Evolutionary conservation across 1,140 invertebrate species (phyloP).

Genomic region (Harlomillsia oculata): DNA sequence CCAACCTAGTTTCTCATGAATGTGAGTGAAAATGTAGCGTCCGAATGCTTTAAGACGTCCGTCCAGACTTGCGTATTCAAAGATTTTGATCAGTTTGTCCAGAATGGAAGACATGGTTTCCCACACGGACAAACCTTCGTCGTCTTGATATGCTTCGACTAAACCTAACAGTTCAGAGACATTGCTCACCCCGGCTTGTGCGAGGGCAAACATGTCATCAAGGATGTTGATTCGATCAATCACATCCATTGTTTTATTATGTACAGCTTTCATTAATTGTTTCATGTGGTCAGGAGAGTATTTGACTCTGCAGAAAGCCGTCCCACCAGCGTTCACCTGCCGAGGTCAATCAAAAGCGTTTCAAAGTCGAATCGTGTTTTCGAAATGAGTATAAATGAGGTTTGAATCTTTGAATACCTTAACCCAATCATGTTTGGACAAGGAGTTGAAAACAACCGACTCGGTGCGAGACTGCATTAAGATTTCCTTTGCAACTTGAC

Average conservation of each 20-base stretch:
- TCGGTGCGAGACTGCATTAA: conserved; percentile 4
- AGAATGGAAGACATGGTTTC: neutral
- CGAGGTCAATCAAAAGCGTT: neutral
- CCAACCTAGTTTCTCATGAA: conserved; percentile 12
- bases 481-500: conserved; percentile 9
- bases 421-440: neutral
- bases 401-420: neutral
- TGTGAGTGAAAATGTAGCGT: neutral
- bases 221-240: conserved; percentile 15
- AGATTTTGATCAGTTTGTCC: conserved; percentile 1
- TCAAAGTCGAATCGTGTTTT: neutral
- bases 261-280: conserved; percentile 14
- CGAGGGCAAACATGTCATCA: conserved; percentile 14
- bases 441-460: neutral
- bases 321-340: conserved; percentile 11
- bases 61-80: conserved; percentile 4
- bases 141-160: conserved; percentile 3
- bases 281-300: conserved; percentile 15
- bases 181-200: too few relatives aligned
- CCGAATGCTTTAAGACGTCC: conserved; percentile 1
- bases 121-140: conserved; percentile 10
- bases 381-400: neutral
- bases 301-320: conserved; percentile 13
- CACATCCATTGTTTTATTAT: conserved; percentile 2
- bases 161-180: too few relatives aligned